Evolutionary conservation across 2,888 invertebrate species (phyloP).

Genomic region (Ochropacha duplaris): DNA sequence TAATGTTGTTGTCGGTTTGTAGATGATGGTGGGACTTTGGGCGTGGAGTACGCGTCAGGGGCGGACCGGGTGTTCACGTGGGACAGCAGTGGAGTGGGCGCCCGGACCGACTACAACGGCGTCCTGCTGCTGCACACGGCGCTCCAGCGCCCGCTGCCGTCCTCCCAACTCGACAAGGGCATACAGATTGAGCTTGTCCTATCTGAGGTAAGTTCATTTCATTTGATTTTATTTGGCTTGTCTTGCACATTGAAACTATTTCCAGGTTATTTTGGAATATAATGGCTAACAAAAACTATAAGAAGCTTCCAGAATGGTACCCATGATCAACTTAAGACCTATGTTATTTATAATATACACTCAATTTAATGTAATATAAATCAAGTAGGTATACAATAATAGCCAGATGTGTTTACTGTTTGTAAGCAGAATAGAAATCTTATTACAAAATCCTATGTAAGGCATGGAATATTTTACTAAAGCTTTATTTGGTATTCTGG

Average conservation of each 20-base stretch:
- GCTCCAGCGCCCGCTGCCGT: conserved; percentile 91
- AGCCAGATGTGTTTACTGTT: too few relatives aligned
- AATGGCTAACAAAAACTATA: not conserved
- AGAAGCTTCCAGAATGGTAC: too few relatives aligned
- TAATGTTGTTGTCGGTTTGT: conserved; percentile 48
- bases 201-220: conserved; percentile 86
- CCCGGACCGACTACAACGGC: conserved; percentile 95
- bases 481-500: not conserved
- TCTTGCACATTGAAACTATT: not conserved
- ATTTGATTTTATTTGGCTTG: not conserved
- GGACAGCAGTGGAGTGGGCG: conserved; percentile 91
- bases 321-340: too few relatives aligned
- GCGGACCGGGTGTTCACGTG: conserved; percentile 93
- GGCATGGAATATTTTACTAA: too few relatives aligned
- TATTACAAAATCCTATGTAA: too few relatives aligned
- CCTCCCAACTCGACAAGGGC: conserved; percentile 87
- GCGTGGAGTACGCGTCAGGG: conserved; percentile 88
- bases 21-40: conserved; percentile 86
- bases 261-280: not conserved
- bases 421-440: too few relatives aligned
- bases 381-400: too few relatives aligned
- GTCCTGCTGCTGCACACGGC: conserved; percentile 94
- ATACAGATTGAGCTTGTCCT: conserved; percentile 93
- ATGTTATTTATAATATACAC: too few relatives aligned
- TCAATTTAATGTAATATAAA: too few relatives aligned